Evolutionary conservation across 2,113 vertebrate species (phyloP), one percentile per base, ranked within the genome.

Genomic region (Tyto alba): DNA sequence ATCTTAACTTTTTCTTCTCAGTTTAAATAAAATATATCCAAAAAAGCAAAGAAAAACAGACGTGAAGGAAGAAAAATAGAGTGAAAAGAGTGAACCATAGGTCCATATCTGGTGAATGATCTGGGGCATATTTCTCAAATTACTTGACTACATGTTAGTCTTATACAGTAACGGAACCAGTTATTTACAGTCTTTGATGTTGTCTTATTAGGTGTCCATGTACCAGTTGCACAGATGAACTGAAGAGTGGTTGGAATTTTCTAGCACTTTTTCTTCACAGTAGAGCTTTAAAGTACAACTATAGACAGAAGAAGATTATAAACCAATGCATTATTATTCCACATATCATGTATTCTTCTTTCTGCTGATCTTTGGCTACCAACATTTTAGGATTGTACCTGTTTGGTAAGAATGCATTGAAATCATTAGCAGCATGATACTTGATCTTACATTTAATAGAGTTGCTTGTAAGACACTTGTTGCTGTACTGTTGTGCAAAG

Each of bases 51-150:
- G 27, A 21, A n/a, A n/a, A 59, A 15, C 30, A 43, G 73, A 11
- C 13, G 20, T 0, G 0, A 40, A 85, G 64, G 26, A 62, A 80
- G 12, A 22, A 41, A 82, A 62, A 52, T 0, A 56, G 20, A 63
- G 16, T 9, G 21, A 34, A 34, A 62, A 68, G 36, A 41, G 18
- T 38, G 17, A 19, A 27, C 40, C 1, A 0, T 3, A 30, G 18
- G 5, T 60, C 27, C 11, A 73, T 8, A 4, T 9, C 21, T n/a
- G 47, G 36, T 55, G 53, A 67, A 7, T 50, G 21, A 16, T 25
- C 34, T 79, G 57, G 30, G 23, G 11, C 25, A 36, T 64, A 11
- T 36, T 82, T 63, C 62, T 38, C 48, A 72, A 38, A 41, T 11
- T 47, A 32, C 29, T 45, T 45, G 40, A 63, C 34, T 36, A 8